phyloP scores from a whole-genome alignment of 1,140 invertebrate genomes.

The Rhopalosiphum padi region DNA sequence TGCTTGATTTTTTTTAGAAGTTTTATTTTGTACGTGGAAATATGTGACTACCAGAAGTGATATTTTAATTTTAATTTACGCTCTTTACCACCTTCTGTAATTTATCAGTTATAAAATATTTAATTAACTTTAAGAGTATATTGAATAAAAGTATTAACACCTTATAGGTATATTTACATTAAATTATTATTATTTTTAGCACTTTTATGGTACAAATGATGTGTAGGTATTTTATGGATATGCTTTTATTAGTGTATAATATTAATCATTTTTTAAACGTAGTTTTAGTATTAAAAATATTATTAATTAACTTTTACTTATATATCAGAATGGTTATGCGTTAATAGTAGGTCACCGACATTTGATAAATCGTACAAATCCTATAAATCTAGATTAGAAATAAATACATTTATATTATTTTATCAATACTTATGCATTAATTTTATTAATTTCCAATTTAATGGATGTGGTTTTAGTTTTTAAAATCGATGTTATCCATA shows the following conservation, averaged over 20 bases:
- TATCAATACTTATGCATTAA: not conserved
- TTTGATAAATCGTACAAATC: not conserved
- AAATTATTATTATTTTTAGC: not conserved
- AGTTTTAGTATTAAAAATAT: not conserved
- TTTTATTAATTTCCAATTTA: not conserved
- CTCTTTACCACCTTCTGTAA: not conserved
- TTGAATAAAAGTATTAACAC: not conserved
- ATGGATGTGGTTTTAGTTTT: not conserved
- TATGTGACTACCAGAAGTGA: not conserved
- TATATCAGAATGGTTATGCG: not conserved
- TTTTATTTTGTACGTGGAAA: not conserved
- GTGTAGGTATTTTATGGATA: not conserved
- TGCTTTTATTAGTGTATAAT: not conserved
- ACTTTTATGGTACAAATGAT: not conserved
- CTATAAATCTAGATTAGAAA: not conserved
- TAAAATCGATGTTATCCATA: not conserved
- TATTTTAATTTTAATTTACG: slow-evolving; percentile 5
- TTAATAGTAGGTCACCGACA: not conserved
- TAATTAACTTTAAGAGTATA: not conserved
- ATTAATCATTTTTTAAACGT: not conserved
- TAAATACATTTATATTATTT: not conserved
- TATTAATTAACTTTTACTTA: not conserved
- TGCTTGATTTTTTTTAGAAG: not conserved
- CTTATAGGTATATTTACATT: not conserved
- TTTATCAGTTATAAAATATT: slow-evolving; percentile 13